Percentiles rank a stretch among this genome's conserved stretches.
These are phyloP conservation scores for Cichladusa arquata DNA, from an alignment of 2,113 vertebrate species.

Conservation along the genomic window DNA sequence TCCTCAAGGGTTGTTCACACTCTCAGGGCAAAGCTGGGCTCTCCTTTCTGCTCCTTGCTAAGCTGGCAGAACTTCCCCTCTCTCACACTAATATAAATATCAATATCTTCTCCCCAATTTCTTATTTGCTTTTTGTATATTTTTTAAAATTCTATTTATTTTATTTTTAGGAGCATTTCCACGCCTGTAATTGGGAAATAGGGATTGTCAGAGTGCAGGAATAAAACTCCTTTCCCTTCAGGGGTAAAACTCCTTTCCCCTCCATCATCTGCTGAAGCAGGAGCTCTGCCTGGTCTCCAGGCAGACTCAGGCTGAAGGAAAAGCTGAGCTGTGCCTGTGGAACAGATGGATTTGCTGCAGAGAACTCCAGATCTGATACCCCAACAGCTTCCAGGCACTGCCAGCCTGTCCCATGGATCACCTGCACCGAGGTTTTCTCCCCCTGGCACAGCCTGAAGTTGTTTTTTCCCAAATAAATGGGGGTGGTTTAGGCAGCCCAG, in stretches of 20 bases:
- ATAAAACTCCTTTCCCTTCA: not conserved
- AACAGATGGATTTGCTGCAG: not conserved
- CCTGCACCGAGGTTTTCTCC: not conserved
- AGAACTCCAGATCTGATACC: not conserved
- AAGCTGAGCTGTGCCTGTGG: not conserved
- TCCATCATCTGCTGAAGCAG: not conserved
- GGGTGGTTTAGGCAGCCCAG: not conserved
- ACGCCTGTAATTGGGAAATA: not conserved
- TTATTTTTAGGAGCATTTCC: not conserved
- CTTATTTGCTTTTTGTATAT: not conserved
- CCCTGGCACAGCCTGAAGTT: too few species aligned
- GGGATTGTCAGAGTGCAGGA: not conserved
- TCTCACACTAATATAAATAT: fast-evolving
- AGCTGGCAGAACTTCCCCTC: not conserved
- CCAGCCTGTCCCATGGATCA: not conserved
- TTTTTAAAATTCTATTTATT: too few species aligned
- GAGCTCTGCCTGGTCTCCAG: not conserved
- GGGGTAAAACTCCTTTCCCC: not conserved
- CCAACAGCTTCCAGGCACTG: fast-evolving
- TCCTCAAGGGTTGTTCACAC: fast-evolving
- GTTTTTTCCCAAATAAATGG: fast-evolving
- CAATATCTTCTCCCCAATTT: not conserved
- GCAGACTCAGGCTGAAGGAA: not conserved
- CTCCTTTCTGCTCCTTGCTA: not conserved
- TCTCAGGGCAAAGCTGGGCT: not conserved